phyloP scores from a whole-genome alignment of 2,888 invertebrate genomes.

The Apodemia duryi region DNA sequence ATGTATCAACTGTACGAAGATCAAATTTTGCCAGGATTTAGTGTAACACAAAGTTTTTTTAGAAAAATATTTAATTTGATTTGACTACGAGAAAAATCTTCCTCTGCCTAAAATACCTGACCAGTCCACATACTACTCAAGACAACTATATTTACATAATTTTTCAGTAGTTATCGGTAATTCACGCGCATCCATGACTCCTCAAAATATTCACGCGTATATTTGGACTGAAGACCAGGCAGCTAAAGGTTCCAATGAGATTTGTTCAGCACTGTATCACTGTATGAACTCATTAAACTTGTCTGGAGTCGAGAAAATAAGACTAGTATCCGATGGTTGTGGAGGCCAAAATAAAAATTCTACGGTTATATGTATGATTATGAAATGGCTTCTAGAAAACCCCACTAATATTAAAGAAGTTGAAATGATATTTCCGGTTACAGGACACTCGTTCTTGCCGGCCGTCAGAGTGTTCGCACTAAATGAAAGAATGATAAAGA shows the following conservation, averaged over 20 bases:
- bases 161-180: constrained; percentile 8
- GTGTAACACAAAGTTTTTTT: constrained; percentile 5
- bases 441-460: too few species aligned
- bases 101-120: constrained; percentile 11
- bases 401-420: neutral
- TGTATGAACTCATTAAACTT: neutral
- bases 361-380: neutral
- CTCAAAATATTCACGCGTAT: neutral
- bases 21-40: neutral
- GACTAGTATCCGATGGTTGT: neutral
- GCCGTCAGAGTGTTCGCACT: too few species aligned
- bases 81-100: too few species aligned
- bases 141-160: constrained; percentile 11
- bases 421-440: neutral
- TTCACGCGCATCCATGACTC: neutral
- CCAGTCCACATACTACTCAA: neutral
- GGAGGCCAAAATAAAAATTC: neutral
- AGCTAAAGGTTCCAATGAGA: constrained; percentile 7
- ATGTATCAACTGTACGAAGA: neutral
- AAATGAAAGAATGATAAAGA: constrained; percentile 9
- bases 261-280: neutral
- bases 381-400: neutral
- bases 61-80: neutral
- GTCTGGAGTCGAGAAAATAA: neutral
- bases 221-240: neutral